Percentiles rank a stretch among this genome's conserved stretches.
Conservation (phyloP, 2,113 vertebrate species). For the Petaurus breviceps region DNA sequence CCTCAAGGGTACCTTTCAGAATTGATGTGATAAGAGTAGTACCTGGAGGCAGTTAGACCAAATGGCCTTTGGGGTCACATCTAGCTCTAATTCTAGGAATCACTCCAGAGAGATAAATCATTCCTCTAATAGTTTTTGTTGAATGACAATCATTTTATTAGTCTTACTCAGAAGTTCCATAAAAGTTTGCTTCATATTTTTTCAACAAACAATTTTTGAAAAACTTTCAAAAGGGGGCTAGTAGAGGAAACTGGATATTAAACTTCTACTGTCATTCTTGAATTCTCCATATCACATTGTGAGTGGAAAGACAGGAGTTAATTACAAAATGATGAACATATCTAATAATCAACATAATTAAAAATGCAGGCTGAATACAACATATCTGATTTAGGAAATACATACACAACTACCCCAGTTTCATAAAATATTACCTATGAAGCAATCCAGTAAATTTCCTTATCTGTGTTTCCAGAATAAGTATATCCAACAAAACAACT, state of each 20-base stretch:
- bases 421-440: constrained; percentile 76
- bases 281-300: background rate
- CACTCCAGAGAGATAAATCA: background rate
- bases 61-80: background rate
- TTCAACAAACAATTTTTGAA: background rate
- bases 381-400: constrained; percentile 75
- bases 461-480: constrained; percentile 70
- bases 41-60: background rate
- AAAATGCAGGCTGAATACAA: constrained; percentile 41
- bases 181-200: background rate
- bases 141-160: background rate
- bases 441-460: constrained; percentile 73
- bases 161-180: background rate
- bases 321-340: constrained; percentile 68
- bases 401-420: constrained; percentile 69
- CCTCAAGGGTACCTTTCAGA: background rate
- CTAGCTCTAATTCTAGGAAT: background rate
- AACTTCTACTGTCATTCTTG: background rate
- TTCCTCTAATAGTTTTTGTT: background rate
- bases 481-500: constrained; percentile 66
- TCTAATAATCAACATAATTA: constrained; percentile 78
- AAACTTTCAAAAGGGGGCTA: background rate
- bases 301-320: constrained; percentile 46
- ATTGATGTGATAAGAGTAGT: background rate
- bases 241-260: background rate